Percentiles rank a stretch among this genome's conserved stretches.
phyloP scores from a whole-genome alignment of 2,797 vertebrate genomes.

The Cirrhinus molitorella region DNA sequence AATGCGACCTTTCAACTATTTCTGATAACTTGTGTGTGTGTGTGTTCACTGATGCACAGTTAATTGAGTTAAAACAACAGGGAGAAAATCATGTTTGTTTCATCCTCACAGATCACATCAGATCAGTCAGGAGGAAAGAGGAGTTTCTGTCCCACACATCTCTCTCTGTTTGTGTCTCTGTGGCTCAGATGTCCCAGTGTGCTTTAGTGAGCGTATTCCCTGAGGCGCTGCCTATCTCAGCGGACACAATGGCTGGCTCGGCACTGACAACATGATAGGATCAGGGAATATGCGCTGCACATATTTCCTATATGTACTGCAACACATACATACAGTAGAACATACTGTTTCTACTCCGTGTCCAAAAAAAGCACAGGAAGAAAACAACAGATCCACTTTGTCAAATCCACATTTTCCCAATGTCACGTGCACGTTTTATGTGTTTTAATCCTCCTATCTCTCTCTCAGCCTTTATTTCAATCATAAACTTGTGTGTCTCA shows the following conservation, averaged over 20 bases:
- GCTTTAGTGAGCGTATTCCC: conserved; percentile 44
- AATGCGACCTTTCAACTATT: conserved; percentile 15
- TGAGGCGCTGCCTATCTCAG: conserved; percentile 6
- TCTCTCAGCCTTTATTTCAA: neutral
- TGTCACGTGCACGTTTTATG: neutral
- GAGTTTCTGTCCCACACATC: conserved; percentile 17
- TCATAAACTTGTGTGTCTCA: neutral
- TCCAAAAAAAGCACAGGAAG: conserved; percentile 9
- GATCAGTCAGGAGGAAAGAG: conserved; percentile 43
- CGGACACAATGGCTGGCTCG: neutral
- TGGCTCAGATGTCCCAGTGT: conserved; percentile 47
- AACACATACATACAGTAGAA: conserved; percentile 10
- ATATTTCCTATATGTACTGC: neutral
- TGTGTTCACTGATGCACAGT: conserved; percentile 11
- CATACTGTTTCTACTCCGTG: neutral
- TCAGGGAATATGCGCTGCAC: neutral
- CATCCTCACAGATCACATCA: conserved; percentile 44
- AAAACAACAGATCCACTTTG: neutral
- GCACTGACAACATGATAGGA: neutral
- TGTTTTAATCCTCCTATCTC: neutral
- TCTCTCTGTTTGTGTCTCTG: neutral
- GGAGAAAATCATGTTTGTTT: conserved; percentile 23
- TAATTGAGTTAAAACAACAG: conserved; percentile 16
- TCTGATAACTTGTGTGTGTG: conserved; percentile 13
- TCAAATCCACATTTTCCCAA: neutral